These are phyloP conservation scores for Zaprionus ghesquierei DNA, from an alignment of 1,140 invertebrate species.

Conservation along the genomic window DNA sequence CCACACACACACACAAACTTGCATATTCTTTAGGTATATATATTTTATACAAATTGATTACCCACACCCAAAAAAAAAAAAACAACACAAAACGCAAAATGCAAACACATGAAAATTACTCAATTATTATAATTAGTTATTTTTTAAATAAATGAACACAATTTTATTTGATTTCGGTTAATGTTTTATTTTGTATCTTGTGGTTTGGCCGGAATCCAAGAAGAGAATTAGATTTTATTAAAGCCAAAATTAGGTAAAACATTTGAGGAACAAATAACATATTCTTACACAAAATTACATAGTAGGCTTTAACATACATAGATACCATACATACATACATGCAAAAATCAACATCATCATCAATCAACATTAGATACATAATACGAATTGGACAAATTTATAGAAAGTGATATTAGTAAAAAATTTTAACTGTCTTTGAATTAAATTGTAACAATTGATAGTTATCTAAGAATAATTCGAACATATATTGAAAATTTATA, in stretches of 20 bases:
- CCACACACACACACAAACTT: conserved; percentile 28
- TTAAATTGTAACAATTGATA: conserved; percentile 70
- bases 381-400: conserved; percentile 74
- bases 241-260: conserved; percentile 40
- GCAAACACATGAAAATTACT: conserved; percentile 64
- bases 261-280: conserved; percentile 47
- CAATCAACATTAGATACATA: conserved; percentile 33
- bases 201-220: background rate
- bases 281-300: conserved; percentile 11
- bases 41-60: conserved; percentile 27
- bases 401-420: conserved; percentile 77
- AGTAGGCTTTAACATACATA: conserved; percentile 2
- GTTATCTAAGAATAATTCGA: conserved; percentile 48
- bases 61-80: conserved; percentile 17
- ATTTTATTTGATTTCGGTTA: conserved; percentile 51
- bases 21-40: conserved; percentile 44
- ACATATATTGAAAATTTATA: conserved; percentile 55
- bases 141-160: conserved; percentile 74
- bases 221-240: conserved; percentile 5
- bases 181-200: conserved; percentile 13
- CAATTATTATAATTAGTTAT: conserved; percentile 68
- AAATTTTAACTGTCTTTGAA: conserved; percentile 74
- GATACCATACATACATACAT: conserved; percentile 26
- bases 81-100: conserved; percentile 10
- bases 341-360: conserved; percentile 48